These are phyloP conservation scores for Papilio xuthus DNA, from an alignment of 1,140 invertebrate genomes.

Conservation along the genomic window DNA sequence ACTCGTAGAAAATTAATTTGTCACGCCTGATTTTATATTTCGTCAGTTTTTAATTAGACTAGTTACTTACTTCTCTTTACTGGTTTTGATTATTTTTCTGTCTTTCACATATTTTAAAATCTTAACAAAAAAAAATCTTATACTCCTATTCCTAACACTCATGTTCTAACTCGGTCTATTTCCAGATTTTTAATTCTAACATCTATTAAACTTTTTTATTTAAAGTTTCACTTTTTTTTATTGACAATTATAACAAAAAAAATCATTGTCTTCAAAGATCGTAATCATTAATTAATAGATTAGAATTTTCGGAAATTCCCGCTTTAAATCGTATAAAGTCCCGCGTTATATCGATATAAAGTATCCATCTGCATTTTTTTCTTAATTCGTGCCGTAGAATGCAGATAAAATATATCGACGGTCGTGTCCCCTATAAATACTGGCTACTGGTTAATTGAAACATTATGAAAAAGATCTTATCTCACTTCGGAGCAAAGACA, in stretches of 20 bases:
- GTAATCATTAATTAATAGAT: slow-evolving; percentile 34
- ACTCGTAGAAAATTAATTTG: no score
- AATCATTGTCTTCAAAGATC: background rate
- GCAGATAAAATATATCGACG: slow-evolving; percentile 64
- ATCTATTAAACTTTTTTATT: no score
- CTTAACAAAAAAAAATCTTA: no score
- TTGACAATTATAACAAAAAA: background rate
- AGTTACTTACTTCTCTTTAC: no score
- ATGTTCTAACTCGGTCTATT: no score
- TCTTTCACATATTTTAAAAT: no score
- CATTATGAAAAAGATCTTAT: slow-evolving; percentile 74
- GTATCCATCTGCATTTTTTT: slow-evolving; percentile 53
- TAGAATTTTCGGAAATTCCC: background rate
- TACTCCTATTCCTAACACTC: no score
- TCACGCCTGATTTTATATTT: no score
- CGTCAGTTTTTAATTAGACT: no score
- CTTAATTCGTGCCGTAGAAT: slow-evolving; percentile 42
- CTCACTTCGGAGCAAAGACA: slow-evolving; percentile 50
- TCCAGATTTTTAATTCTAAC: no score
- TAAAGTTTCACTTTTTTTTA: no score
- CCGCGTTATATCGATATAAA: background rate
- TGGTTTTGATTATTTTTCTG: no score
- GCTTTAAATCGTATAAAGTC: slow-evolving; percentile 13
- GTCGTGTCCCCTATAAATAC: slow-evolving; percentile 69
- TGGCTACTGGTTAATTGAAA: slow-evolving; percentile 77